Conservation (phyloP, 2,797 vertebrate species). For the Xenentodon cancila region DNA sequence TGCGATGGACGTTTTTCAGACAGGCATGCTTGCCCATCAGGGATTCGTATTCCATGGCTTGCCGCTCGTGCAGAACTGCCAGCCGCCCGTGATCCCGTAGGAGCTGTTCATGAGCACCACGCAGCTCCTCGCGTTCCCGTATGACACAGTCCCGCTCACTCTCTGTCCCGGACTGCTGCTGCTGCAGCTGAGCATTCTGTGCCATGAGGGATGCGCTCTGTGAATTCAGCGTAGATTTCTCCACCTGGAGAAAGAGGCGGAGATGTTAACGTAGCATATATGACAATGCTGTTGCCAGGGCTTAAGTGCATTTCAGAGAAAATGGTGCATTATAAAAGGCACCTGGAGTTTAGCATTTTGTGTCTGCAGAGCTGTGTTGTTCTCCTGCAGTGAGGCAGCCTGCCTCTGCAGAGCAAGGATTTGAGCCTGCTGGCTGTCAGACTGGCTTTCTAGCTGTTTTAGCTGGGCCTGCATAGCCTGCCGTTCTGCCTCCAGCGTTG, state of each 20-base stretch:
- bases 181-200: slow-evolving; percentile 91
- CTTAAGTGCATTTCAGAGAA: slow-evolving; percentile 1
- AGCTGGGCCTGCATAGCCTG: slow-evolving; percentile 89
- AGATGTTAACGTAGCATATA: not conserved
- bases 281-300: not conserved
- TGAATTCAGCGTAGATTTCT: slow-evolving; percentile 92
- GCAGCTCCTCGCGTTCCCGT: slow-evolving; percentile 88
- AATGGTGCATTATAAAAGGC: not conserved
- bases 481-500: slow-evolving; percentile 92
- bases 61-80: slow-evolving; percentile 89
- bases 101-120: slow-evolving; percentile 86
- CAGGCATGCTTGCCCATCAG: slow-evolving; percentile 91
- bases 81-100: slow-evolving; percentile 91
- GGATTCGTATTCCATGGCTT: slow-evolving; percentile 88
- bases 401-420: slow-evolving; percentile 92
- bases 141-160: slow-evolving; percentile 84
- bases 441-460: slow-evolving; percentile 90
- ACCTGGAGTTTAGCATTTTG: slow-evolving; percentile 95
- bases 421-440: slow-evolving; percentile 87
- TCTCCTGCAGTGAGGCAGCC: slow-evolving; percentile 90
- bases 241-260: slow-evolving; percentile 80
- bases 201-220: slow-evolving; percentile 93
- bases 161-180: slow-evolving; percentile 88
- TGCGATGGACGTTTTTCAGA: slow-evolving; percentile 90
- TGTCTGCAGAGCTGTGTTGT: slow-evolving; percentile 90